A percentile compares a stretch with the other conserved stretches of the same genome.
These are phyloP conservation scores for Cyprinodon diabolis DNA, from an alignment of 2,797 vertebrate species.

Conservation along the genomic window DNA sequence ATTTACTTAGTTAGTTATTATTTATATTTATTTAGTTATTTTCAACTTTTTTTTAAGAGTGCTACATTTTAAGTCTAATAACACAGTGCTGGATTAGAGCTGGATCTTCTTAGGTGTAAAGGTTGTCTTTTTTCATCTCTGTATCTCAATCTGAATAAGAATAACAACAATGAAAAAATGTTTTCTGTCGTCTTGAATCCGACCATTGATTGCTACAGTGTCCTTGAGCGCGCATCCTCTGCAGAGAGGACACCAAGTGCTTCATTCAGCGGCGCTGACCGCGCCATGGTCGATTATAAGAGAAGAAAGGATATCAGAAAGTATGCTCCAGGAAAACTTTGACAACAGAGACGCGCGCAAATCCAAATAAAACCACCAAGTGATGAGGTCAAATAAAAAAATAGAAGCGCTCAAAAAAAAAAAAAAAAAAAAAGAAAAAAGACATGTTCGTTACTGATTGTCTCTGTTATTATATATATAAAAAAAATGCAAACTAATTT, in stretches of 20 bases:
- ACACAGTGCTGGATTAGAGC: conserved; percentile 14
- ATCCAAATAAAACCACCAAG: conserved; percentile 7
- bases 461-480: neutral
- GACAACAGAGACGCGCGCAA: conserved; percentile 5
- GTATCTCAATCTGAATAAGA: conserved; percentile 1
- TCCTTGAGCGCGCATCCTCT: conserved; percentile 56
- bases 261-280: conserved; percentile 35
- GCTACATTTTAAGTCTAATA: neutral
- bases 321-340: conserved; percentile 5
- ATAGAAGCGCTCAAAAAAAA: neutral
- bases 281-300: conserved; percentile 23
- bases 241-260: conserved; percentile 38
- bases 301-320: neutral
- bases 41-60: no score
- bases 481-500: neutral
- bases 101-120: conserved; percentile 14
- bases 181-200: conserved; percentile 28
- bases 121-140: neutral
- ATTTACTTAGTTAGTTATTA: no score
- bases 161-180: neutral
- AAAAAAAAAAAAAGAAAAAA: neutral
- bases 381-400: conserved; percentile 8
- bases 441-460: neutral
- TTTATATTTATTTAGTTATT: no score
- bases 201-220: conserved; percentile 45